Evolutionary conservation across 1,140 invertebrate genomes (phyloP).

Genomic region (Bombus pyrosoma): DNA sequence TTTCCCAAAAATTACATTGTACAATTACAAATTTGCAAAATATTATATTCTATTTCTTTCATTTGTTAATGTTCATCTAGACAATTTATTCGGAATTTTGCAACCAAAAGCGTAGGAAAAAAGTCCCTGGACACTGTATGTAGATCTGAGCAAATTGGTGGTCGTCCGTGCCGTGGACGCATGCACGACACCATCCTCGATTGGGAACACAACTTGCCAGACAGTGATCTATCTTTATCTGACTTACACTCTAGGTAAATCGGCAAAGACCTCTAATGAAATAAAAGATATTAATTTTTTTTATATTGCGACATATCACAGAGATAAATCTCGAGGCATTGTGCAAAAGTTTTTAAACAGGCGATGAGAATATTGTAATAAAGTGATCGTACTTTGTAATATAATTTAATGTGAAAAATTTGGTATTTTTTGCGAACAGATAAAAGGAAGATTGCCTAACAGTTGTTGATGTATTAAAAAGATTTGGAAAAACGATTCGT

Average conservation of each 20-base stretch:
- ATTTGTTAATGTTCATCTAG: constrained; percentile 80
- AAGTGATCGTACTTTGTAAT: not conserved
- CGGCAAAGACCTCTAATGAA: not conserved
- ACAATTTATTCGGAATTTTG: constrained; percentile 91
- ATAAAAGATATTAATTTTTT: not conserved
- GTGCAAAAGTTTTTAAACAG: not conserved
- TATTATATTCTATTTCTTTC: constrained; percentile 13
- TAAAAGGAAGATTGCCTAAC: constrained; percentile 33
- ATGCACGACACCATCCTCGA: constrained; percentile 97
- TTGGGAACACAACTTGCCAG: constrained; percentile 98
- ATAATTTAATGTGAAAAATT: constrained; percentile 20
- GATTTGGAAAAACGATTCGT: constrained; percentile 19
- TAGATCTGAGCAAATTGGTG: constrained; percentile 84
- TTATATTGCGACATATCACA: not conserved
- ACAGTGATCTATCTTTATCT: constrained; percentile 93
- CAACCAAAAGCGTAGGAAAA: constrained; percentile 95
- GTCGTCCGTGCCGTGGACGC: constrained; percentile 91
- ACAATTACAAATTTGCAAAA: not conserved
- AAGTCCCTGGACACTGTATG: constrained; percentile 92
- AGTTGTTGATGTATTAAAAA: constrained; percentile 36
- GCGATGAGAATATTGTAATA: not conserved
- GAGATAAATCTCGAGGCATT: not conserved
- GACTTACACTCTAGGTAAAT: constrained; percentile 93
- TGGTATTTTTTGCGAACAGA: constrained; percentile 37
- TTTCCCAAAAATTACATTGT: constrained; percentile 33